A percentile compares a stretch with the other conserved stretches of the same genome.
These are phyloP conservation scores for Neostethus bicornis DNA, from an alignment of 2,797 vertebrate species.

Conservation along the genomic window DNA sequence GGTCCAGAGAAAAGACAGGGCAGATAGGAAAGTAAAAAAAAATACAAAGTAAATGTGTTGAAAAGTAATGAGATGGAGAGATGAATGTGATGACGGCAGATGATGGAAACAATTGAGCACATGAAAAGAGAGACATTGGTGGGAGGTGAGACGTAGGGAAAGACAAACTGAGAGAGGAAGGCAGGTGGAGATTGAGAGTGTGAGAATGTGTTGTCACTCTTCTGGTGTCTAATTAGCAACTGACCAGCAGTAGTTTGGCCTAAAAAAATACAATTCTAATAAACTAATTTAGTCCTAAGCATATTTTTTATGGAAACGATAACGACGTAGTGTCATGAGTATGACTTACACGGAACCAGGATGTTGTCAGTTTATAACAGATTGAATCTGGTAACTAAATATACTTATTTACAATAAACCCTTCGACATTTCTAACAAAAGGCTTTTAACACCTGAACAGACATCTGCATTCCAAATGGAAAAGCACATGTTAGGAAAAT, in stretches of 20 bases:
- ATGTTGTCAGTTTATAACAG: slow-evolving; percentile 7
- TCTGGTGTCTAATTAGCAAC: slow-evolving; percentile 76
- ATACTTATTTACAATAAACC: slow-evolving; percentile 2
- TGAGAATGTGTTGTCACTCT: slow-evolving; percentile 47
- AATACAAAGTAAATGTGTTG: slow-evolving; percentile 40
- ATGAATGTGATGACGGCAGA: slow-evolving; percentile 35
- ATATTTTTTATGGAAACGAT: slow-evolving; percentile 22
- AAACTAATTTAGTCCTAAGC: slow-evolving; percentile 49
- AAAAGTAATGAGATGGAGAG: slow-evolving; percentile 40
- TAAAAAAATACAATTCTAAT: slow-evolving; percentile 53
- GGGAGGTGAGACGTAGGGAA: slow-evolving; percentile 57
- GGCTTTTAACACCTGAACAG: slow-evolving; percentile 10
- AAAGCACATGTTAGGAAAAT: background rate
- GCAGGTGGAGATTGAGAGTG: slow-evolving; percentile 30
- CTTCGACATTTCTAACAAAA: slow-evolving; percentile 24
- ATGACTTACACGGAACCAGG: slow-evolving; percentile 22
- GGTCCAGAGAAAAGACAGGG: slow-evolving; percentile 24
- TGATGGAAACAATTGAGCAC: slow-evolving; percentile 48
- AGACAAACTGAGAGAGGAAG: slow-evolving; percentile 45
- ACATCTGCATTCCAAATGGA: background rate
- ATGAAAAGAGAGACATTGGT: slow-evolving; percentile 49
- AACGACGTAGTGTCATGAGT: slow-evolving; percentile 29
- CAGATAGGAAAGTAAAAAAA: slow-evolving; percentile 29
- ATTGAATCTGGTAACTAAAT: slow-evolving; percentile 12
- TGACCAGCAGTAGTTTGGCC: slow-evolving; percentile 69